phyloP scores from a whole-genome alignment of 2,113 vertebrate genomes.

The Fukomys damarensis region DNA sequence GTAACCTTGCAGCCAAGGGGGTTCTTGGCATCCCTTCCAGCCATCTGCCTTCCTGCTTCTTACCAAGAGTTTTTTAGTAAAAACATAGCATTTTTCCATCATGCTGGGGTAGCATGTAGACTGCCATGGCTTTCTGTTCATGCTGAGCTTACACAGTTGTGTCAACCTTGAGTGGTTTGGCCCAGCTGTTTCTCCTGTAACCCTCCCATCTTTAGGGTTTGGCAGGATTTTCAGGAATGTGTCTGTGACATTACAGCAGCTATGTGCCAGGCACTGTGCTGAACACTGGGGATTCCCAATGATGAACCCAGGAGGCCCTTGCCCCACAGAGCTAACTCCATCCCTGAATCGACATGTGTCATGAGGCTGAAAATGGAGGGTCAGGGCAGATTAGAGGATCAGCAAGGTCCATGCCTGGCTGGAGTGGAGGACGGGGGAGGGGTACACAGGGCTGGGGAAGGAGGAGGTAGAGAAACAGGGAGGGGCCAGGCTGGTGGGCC shows the following conservation, averaged over 20 bases:
- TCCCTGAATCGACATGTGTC: rapidly evolving
- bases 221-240: neutral
- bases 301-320: neutral
- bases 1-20: neutral
- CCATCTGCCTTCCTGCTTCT: neutral
- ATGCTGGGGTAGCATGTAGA: rapidly evolving
- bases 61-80: neutral
- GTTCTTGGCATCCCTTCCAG: neutral
- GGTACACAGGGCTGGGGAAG: neutral
- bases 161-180: neutral
- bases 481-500: neutral
- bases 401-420: neutral
- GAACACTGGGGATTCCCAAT: neutral
- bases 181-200: neutral
- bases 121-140: rapidly evolving
- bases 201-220: neutral
- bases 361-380: neutral
- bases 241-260: neutral
- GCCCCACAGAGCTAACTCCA: too few relatives aligned
- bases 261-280: neutral
- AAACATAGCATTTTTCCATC: neutral
- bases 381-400: neutral
- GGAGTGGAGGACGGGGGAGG: neutral
- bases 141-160: neutral
- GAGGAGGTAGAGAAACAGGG: neutral